Evolutionary conservation across 1,140 invertebrate species (phyloP), one percentile per base, ranked within the genome.

Genomic region (Aphis gossypii): DNA sequence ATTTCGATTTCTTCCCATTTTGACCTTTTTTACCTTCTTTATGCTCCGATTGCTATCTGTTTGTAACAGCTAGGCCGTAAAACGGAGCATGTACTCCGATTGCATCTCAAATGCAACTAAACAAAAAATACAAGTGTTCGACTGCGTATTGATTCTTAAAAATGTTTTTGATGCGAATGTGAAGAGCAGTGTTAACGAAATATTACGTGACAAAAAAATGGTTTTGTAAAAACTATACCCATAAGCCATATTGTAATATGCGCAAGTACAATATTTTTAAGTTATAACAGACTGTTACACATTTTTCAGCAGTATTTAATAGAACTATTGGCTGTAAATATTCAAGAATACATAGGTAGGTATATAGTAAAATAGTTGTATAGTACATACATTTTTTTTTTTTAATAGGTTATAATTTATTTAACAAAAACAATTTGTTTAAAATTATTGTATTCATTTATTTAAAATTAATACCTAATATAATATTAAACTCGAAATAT

Each of bases 401-500:
- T 48, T 48, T 48, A n/a, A 76, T 76, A 46, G 18, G 14, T 51
- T 2, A 51, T 51, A 51, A 51, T 51, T 18, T 51, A 48, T 48
- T 11, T 18, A 51, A 18, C 18, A 48, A 44, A 41, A 84, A 84
- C 1, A 23, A 87, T 20, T 11, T n/a, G 25, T 87, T 46, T 48
- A 30, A 46, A 48, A 87, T 87, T 44, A 87, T 87, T 44, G n/a
- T 48, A 48, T 89, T 54, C 21, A 54, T 89, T 89, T 89, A 89
- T 56, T 89, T 56, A 21, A 54, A 89, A 54, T 54, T 41, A 89
- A 89, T 54, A 38, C 38, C 88, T 56, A 89, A 56, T 89, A 54
- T 9, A 89, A 38, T 89, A 89, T 89, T 54, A 89, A 89, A 89
- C 48, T 54, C 87, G 18, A 41, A 89, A 56, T 25, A 56, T 89